These are phyloP conservation scores for Genyomyrus donnyi DNA, from an alignment of 2,113 vertebrate species.

Conservation along the genomic window DNA sequence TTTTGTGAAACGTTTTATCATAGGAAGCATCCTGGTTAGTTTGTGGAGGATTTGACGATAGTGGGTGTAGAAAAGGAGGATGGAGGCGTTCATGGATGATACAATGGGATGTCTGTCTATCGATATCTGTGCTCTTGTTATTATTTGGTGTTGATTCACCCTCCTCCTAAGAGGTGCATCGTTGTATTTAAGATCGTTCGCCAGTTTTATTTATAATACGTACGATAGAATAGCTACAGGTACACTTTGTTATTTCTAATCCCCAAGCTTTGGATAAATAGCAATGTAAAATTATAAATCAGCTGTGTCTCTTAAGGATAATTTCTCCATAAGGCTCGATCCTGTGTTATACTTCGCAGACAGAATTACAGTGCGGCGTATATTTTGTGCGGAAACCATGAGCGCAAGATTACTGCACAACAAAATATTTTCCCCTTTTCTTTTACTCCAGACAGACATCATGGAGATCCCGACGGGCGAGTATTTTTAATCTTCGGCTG, in stretches of 20 bases:
- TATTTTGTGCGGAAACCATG: not conserved
- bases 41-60: not conserved
- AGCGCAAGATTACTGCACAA: not conserved
- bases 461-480: conserved; percentile 20
- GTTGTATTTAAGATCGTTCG: not conserved
- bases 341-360: not conserved
- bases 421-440: not conserved
- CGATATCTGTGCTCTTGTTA: not conserved
- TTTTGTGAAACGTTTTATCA: not conserved
- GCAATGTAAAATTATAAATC: not conserved
- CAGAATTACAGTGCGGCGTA: not conserved
- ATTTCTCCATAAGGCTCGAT: not conserved
- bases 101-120: not conserved
- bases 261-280: not conserved
- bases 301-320: not conserved
- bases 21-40: not conserved
- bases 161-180: not conserved
- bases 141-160: not conserved
- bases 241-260: not conserved
- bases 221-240: not conserved
- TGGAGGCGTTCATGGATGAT: not conserved
- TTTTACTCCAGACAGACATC: not conserved
- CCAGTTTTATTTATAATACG: not conserved
- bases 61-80: not conserved
- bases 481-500: conserved; percentile 14